These are phyloP conservation scores for Oryzias curvinotus DNA, from an alignment of 2,113 vertebrate genomes.

Conservation along the genomic window DNA sequence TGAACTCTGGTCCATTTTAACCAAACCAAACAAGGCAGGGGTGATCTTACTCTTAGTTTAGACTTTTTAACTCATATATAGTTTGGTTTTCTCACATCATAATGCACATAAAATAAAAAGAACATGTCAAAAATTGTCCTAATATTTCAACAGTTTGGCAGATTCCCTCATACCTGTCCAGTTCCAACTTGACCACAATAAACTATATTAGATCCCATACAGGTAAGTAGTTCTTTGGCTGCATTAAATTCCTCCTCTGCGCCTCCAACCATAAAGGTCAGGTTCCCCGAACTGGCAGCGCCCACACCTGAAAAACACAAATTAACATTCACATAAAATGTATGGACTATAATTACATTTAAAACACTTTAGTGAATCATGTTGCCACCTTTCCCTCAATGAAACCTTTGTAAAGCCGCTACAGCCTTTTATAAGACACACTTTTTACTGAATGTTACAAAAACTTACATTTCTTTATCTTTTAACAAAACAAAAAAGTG, in stretches of 20 bases:
- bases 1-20: no score
- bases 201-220: constrained; percentile 94
- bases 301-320: constrained; percentile 85
- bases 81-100: neutral
- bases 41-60: no score
- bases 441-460: no score
- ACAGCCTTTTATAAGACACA: no score
- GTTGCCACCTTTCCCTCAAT: no score
- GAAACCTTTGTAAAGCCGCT: no score
- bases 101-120: neutral
- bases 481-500: neutral
- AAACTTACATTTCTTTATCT: no score
- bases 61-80: no score
- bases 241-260: constrained; percentile 93
- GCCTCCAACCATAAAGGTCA: constrained; percentile 99
- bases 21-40: no score
- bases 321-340: constrained; percentile 9
- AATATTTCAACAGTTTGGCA: neutral
- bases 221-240: constrained; percentile 89
- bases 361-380: no score
- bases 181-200: constrained; percentile 96
- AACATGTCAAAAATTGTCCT: neutral
- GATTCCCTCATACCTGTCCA: constrained; percentile 83
- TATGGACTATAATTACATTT: no score
- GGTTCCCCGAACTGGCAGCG: constrained; percentile 91